A percentile compares a stretch with the other conserved stretches of the same genome.
Evolutionary conservation across 1,140 invertebrate species (phyloP).

Genomic region (roundworm (Caenorhabditis elegans)): WBcel235 BX284606.5:2889001-2889500

Average conservation of each 20-base stretch:
- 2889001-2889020: slow-evolving; percentile 96
- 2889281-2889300: slow-evolving; percentile 78
- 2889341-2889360: slow-evolving; percentile 90
- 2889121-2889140: slow-evolving; percentile 92
- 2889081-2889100: slow-evolving; percentile 89
- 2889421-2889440: not conserved
- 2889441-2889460: not conserved
- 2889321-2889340: slow-evolving; percentile 74
- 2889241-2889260: slow-evolving; percentile 74
- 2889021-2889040: slow-evolving; percentile 73
- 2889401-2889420: slow-evolving; percentile 83
- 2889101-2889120: slow-evolving; percentile 92
- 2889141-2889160: slow-evolving; percentile 88
- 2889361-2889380: slow-evolving; percentile 80
- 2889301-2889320: slow-evolving; percentile 53
- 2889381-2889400: slow-evolving; percentile 79
- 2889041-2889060: slow-evolving; percentile 68
- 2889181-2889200: slow-evolving; percentile 82
- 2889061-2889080: slow-evolving; percentile 74
- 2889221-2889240: too few species aligned
- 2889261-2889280: slow-evolving; percentile 86
- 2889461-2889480: too few species aligned
- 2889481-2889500: too few species aligned
- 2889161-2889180: slow-evolving; percentile 87
- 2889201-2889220: too few species aligned